phyloP scores from a whole-genome alignment of 2,888 invertebrate genomes.

The Dioctria linearis region DNA sequence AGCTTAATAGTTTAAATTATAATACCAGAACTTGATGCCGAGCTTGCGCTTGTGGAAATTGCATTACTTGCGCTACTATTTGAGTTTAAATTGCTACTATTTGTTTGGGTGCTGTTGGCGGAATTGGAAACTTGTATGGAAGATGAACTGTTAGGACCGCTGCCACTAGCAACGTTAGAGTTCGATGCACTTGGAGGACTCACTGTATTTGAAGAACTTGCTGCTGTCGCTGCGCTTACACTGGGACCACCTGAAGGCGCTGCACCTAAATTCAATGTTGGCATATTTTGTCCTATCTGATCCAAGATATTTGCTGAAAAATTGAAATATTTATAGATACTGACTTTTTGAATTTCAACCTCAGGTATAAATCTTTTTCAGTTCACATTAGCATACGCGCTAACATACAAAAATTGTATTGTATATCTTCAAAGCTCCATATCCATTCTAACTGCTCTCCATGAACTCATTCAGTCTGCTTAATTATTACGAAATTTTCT shows the following conservation, averaged over 20 bases:
- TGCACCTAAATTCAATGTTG: slow-evolving; percentile 72
- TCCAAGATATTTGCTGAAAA: slow-evolving; percentile 73
- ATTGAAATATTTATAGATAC: neutral
- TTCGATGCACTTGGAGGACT: slow-evolving; percentile 57
- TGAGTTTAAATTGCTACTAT: slow-evolving; percentile 58
- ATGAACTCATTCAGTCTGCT: too few species aligned
- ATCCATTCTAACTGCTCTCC: too few species aligned
- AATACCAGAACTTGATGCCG: slow-evolving; percentile 71
- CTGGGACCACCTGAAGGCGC: slow-evolving; percentile 63
- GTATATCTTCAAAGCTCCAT: too few species aligned
- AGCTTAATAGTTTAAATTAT: too few species aligned
- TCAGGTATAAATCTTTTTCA: neutral
- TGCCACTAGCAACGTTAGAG: slow-evolving; percentile 45
- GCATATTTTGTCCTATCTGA: slow-evolving; percentile 81
- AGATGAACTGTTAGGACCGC: slow-evolving; percentile 64
- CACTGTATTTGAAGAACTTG: slow-evolving; percentile 54
- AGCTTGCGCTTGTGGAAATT: slow-evolving; percentile 72
- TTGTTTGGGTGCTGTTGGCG: slow-evolving; percentile 35
- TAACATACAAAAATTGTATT: too few species aligned
- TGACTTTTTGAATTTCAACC: neutral
- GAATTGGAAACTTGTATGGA: slow-evolving; percentile 62
- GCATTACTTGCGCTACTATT: slow-evolving; percentile 59
- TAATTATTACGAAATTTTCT: too few species aligned
- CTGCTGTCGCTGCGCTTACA: slow-evolving; percentile 56
- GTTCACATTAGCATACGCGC: too few species aligned